Evolutionary conservation across 2,113 vertebrate species (phyloP).

Genomic region (Amphilophus citrinellus): DNA sequence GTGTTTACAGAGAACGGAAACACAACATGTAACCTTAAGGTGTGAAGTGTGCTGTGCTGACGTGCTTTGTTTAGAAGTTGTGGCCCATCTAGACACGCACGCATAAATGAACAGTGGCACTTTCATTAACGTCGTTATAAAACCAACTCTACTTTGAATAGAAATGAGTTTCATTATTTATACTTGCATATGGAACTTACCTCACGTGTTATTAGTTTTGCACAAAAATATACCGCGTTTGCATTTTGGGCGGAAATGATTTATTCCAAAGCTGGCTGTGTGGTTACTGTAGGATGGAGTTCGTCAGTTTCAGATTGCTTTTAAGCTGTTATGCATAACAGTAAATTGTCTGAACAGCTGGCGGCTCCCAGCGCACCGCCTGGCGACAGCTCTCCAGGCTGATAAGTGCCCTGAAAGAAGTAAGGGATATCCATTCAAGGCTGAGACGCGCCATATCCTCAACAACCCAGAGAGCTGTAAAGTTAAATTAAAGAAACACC

Average conservation of each 20-base stretch:
- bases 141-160: neutral
- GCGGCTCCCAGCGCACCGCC: constrained; percentile 41
- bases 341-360: constrained; percentile 46
- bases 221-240: neutral
- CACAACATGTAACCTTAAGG: neutral
- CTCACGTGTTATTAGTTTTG: neutral
- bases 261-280: neutral
- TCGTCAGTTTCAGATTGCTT: constrained; percentile 17
- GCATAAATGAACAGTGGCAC: neutral
- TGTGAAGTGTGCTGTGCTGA: neutral
- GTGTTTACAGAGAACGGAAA: neutral
- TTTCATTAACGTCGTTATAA: neutral
- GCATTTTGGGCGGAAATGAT: neutral
- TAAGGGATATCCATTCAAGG: constrained; percentile 36
- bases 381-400: constrained; percentile 49
- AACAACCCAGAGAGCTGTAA: constrained; percentile 39
- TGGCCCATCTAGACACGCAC: neutral
- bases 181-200: neutral
- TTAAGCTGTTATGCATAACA: constrained; percentile 6
- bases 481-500: constrained; percentile 41
- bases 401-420: constrained; percentile 55
- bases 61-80: neutral
- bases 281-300: neutral
- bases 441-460: constrained; percentile 27
- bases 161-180: neutral